Evolutionary conservation across 2,888 invertebrate species (phyloP).

Genomic region (Barypeithes pellucidus): DNA sequence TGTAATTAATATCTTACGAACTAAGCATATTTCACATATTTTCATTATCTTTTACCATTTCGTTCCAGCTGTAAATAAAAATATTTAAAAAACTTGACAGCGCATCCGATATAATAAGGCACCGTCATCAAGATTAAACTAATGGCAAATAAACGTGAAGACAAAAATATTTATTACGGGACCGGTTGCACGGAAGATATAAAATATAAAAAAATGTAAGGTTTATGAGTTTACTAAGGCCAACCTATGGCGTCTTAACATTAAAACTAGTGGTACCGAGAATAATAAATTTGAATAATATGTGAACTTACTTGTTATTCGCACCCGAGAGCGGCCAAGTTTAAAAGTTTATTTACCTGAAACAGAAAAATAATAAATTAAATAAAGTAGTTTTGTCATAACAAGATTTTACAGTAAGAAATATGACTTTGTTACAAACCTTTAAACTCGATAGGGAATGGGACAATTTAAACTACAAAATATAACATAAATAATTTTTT

Average conservation of each 20-base stretch:
- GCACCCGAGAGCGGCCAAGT: slow-evolving; percentile 34
- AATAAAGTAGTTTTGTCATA: not conserved
- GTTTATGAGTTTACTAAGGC: slow-evolving; percentile 39
- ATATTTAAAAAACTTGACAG: slow-evolving; percentile 14
- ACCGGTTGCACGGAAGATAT: slow-evolving; percentile 28
- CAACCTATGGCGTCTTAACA: slow-evolving; percentile 35
- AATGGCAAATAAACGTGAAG: slow-evolving; percentile 16
- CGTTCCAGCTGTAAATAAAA: not conserved
- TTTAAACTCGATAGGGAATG: no score
- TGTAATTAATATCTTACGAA: not conserved
- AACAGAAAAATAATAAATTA: slow-evolving; percentile 17
- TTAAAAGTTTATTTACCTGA: slow-evolving; percentile 43
- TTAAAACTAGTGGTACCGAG: slow-evolving; percentile 41
- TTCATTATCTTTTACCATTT: slow-evolving; percentile 2
- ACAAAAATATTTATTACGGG: slow-evolving; percentile 38
- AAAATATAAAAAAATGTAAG: slow-evolving; percentile 41
- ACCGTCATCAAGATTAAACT: slow-evolving; percentile 26
- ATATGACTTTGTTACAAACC: not conserved
- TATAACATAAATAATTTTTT: no score
- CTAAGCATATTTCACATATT: not conserved
- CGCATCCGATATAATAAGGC: slow-evolving; percentile 9
- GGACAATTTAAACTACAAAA: no score
- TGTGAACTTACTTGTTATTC: slow-evolving; percentile 39
- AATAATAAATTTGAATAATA: slow-evolving; percentile 45
- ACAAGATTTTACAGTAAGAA: not conserved